Percentiles rank a stretch among this genome's conserved stretches.
Conservation (phyloP, 2,888 invertebrate genomes). For the Eurytoma californica region DNA sequence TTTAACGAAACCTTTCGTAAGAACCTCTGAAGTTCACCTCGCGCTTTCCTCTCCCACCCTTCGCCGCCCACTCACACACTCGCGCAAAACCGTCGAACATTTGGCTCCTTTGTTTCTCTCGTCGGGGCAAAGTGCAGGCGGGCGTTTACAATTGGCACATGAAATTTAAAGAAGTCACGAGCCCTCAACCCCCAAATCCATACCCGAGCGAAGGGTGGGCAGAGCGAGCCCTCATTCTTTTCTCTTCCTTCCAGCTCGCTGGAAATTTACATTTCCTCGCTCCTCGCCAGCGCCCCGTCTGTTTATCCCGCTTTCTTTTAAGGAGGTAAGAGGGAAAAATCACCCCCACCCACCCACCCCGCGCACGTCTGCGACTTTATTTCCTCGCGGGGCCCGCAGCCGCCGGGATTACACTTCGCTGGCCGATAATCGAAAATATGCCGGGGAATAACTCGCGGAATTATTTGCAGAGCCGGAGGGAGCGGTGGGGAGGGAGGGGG, state of each 20-base stretch:
- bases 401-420: constrained; percentile 71
- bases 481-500: constrained; percentile 53
- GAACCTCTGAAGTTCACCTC: neutral
- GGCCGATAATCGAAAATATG: constrained; percentile 74
- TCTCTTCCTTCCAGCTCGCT: constrained; percentile 70
- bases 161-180: constrained; percentile 72
- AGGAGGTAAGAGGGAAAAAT: constrained; percentile 63
- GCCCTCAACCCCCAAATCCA: constrained; percentile 68
- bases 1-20: too few species aligned
- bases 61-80: neutral
- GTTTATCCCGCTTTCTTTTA: constrained; percentile 75
- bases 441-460: constrained; percentile 71
- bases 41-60: constrained; percentile 13
- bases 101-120: constrained; percentile 33
- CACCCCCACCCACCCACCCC: constrained; percentile 14
- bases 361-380: constrained; percentile 57
- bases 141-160: constrained; percentile 74
- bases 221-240: constrained; percentile 73
- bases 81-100: constrained; percentile 29
- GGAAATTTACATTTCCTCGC: constrained; percentile 74
- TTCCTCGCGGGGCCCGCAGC: constrained; percentile 26
- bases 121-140: constrained; percentile 60
- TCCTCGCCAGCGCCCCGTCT: constrained; percentile 62
- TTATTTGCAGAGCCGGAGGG: constrained; percentile 64
- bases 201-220: constrained; percentile 52